Base-by-base conservation (phyloP, 2,888 invertebrate genomes). In the Epinotia demarniana region DNA sequence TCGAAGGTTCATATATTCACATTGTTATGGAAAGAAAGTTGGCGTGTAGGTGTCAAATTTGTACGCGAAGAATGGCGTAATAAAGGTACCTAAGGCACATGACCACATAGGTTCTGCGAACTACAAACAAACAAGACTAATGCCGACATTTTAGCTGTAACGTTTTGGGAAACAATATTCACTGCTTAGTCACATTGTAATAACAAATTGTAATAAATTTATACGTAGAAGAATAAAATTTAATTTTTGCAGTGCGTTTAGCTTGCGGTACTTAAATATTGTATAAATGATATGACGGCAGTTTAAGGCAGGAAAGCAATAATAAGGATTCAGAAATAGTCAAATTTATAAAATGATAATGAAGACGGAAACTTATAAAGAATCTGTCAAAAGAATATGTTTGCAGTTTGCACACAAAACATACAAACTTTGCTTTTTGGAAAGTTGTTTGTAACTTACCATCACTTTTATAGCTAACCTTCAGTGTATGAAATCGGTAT, bases 151-250 rank as follows among this genome's bases (percentile, higher is more conserved):
- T 75, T 70, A 75, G 58, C 39, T 66, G 72, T 64, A 72, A 70
- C 19, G 13, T 73, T 74, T 74, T 75, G 70, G 74, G 68, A 64
- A 70, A 69, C 69, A 69, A 70, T 75, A 70, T 70, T 75, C 64
- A 49, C 46, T 27, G 69, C 69, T 74, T 74, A 62, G 49, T 62
- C 61, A 61, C 53, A 53, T 73, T 49, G 33, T 67, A 39, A 63
- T 23, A 67, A 27, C 19, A 55, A 63, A 64, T 74, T 69, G 74
- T 74, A 64, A 70, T 75, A 74, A 69, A 63, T 74, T 69, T 74
- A 46, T 73, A 73, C 43, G n/a, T 70, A 62, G 67, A 55, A 16
- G 23, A 33, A 61, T 18, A 68, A 43, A 43, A 3, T 33, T 11
- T 68, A 1, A 69, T 69, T 60, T 69, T 1, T 53, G 33, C 60